These are phyloP conservation scores for Apoderus coryli DNA, from an alignment of 2,888 invertebrate genomes.

Conservation along the genomic window DNA sequence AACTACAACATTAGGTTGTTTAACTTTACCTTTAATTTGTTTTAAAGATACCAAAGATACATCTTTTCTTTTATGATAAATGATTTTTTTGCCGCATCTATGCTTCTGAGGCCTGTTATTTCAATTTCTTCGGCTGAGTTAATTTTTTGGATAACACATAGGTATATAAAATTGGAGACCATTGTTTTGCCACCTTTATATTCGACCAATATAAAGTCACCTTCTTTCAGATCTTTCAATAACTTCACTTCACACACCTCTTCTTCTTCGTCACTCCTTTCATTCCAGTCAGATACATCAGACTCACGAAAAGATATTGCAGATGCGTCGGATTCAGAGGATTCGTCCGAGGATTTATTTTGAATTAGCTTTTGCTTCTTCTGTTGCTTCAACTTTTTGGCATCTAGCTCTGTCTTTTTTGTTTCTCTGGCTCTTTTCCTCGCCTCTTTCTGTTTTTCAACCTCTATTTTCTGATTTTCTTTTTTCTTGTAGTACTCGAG, in stretches of 20 bases:
- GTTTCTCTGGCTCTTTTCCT: slow-evolving; percentile 1
- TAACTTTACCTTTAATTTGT: background rate
- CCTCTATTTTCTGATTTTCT: slow-evolving; percentile 1
- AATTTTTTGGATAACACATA: slow-evolving; percentile 2
- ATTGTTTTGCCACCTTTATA: slow-evolving; percentile 1
- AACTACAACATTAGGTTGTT: slow-evolving; percentile 1
- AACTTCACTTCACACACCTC: background rate
- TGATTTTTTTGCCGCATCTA: background rate
- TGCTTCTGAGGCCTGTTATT: slow-evolving; percentile 1
- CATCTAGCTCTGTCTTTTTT: background rate
- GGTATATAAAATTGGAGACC: too few relatives aligned
- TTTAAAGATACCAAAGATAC: slow-evolving; percentile 1
- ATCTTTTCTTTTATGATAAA: background rate
- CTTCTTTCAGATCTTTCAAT: background rate
- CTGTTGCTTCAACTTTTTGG: background rate
- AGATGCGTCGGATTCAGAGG: too few relatives aligned
- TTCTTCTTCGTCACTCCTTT: slow-evolving; percentile 3
- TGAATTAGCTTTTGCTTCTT: too few relatives aligned
- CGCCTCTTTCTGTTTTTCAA: slow-evolving; percentile 1
- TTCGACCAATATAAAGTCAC: background rate
- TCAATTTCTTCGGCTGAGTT: slow-evolving; percentile 1
- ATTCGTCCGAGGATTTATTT: too few relatives aligned
- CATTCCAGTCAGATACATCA: too few relatives aligned
- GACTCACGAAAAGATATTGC: too few relatives aligned
- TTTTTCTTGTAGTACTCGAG: background rate